phyloP scores from a whole-genome alignment of 2,797 vertebrate species.

The Eupleurogrammus muticus region DNA sequence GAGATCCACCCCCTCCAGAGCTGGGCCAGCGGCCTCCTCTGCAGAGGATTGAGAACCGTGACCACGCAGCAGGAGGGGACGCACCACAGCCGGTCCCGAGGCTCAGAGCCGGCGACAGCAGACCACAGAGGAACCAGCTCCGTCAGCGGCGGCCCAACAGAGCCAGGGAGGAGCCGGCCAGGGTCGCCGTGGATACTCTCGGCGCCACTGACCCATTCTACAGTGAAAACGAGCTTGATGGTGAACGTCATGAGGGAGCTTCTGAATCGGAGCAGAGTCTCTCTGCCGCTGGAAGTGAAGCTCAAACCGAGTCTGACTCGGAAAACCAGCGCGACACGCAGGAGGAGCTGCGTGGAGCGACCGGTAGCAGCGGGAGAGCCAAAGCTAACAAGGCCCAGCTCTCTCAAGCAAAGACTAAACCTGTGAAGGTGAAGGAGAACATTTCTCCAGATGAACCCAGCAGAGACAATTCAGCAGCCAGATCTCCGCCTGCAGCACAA shows the following conservation, averaged over 20 bases:
- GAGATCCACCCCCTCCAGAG: conserved; percentile 61
- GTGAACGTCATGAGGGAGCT: background rate
- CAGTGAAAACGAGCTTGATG: conserved; percentile 66
- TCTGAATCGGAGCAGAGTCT: conserved; percentile 30
- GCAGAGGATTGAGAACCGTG: background rate
- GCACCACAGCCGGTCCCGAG: conserved; percentile 18
- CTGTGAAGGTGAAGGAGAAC: background rate
- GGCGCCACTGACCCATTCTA: conserved; percentile 11
- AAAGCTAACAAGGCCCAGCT: background rate
- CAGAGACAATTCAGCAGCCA: background rate
- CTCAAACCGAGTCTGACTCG: conserved; percentile 24
- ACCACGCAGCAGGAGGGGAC: conserved; percentile 52
- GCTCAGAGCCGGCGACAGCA: background rate
- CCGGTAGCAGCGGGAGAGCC: background rate
- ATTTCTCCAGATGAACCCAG: background rate
- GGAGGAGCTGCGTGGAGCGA: conserved; percentile 12
- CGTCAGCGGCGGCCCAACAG: conserved; percentile 33
- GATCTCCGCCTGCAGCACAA: background rate
- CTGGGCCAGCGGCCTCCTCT: conserved; percentile 25
- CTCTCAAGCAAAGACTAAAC: conserved; percentile 10
- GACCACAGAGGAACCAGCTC: conserved; percentile 28
- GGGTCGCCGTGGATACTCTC: conserved; percentile 67
- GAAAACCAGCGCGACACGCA: conserved; percentile 30
- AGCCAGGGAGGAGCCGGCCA: background rate
- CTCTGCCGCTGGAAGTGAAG: background rate